These are phyloP conservation scores for Parthenolecanium corni DNA, from an alignment of 2,888 invertebrate species.

Conservation along the genomic window DNA sequence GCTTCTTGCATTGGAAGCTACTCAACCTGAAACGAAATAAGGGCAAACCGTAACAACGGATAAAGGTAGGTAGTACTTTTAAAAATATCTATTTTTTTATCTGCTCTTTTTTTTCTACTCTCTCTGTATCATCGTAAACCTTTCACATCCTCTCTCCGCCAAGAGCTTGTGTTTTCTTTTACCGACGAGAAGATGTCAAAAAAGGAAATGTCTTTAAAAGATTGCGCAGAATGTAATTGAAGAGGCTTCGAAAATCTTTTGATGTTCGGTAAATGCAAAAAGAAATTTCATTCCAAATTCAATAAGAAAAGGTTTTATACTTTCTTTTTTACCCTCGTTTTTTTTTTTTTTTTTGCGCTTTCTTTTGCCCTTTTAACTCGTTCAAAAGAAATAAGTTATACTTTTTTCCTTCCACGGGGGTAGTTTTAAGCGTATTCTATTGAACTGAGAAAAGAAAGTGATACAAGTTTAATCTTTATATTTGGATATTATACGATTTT, in stretches of 20 bases:
- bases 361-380: neutral
- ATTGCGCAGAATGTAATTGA: slow-evolving; percentile 28
- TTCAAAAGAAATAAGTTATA: neutral
- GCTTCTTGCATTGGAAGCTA: slow-evolving; percentile 4
- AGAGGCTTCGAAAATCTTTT: neutral
- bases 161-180: too few relatives aligned
- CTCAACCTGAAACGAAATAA: slow-evolving; percentile 19
- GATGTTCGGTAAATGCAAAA: slow-evolving; percentile 17
- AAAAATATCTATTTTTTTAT: slow-evolving; percentile 26
- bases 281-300: slow-evolving; percentile 27
- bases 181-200: slow-evolving; percentile 17
- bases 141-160: neutral
- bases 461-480: neutral
- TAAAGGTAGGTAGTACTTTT: slow-evolving; percentile 28
- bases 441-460: neutral
- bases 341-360: neutral
- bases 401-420: neutral
- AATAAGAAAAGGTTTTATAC: slow-evolving; percentile 9
- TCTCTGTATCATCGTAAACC: neutral
- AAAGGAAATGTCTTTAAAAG: slow-evolving; percentile 26
- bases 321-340: too few relatives aligned
- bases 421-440: neutral
- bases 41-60: slow-evolving; percentile 18
- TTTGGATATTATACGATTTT: neutral
- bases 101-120: neutral